Conservation (phyloP, 1,140 invertebrate species). For the Drosophila orena region DNA sequence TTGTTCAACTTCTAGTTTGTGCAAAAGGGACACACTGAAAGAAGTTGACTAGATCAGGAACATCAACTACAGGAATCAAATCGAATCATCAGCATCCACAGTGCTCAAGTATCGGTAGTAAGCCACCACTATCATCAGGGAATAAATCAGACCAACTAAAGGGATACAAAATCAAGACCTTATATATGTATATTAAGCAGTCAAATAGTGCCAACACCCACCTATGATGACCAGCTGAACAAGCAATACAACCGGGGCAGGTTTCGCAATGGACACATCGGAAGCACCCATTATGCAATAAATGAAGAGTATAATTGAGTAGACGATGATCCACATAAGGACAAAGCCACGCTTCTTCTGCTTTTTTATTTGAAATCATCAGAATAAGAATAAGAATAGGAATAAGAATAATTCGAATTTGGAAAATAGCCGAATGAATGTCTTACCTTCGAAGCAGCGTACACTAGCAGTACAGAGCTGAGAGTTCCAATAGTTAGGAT, state of each 20-base stretch:
- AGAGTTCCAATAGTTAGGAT: constrained; percentile 17
- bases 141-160: constrained; percentile 30
- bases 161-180: background rate
- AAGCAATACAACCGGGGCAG: background rate
- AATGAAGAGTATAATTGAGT: constrained; percentile 6
- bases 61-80: background rate
- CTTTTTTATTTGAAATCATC: background rate
- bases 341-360: constrained; percentile 31
- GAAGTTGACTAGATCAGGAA: constrained; percentile 1
- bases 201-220: background rate
- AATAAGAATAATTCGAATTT: background rate
- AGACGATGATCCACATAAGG: constrained; percentile 36
- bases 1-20: background rate
- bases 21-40: too few relatives aligned
- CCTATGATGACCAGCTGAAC: constrained; percentile 21
- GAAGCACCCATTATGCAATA: constrained; percentile 22
- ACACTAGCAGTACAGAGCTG: constrained; percentile 23
- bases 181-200: background rate
- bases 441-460: constrained; percentile 46
- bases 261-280: background rate
- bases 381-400: too few relatives aligned
- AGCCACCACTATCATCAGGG: constrained; percentile 27
- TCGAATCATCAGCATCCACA: background rate
- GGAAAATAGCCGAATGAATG: background rate
- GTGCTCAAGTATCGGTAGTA: constrained; percentile 6